Percentiles rank a stretch among this genome's conserved stretches.
These are phyloP conservation scores for Sander lucioperca DNA, from an alignment of 2,113 vertebrate species.

Conservation along the genomic window DNA sequence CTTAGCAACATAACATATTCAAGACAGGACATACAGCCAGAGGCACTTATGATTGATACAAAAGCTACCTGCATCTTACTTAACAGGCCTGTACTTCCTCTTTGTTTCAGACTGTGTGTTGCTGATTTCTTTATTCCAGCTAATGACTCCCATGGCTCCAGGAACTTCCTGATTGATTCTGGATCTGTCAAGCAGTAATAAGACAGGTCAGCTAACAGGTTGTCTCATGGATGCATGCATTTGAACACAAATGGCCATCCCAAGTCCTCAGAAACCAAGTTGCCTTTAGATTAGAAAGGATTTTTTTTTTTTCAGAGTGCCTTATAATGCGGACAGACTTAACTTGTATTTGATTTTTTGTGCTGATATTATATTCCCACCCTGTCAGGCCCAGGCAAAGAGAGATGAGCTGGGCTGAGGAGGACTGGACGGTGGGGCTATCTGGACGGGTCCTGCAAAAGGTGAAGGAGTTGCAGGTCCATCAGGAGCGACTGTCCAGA, in stretches of 20 bases:
- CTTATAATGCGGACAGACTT: neutral
- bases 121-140: constrained; percentile 10
- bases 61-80: neutral
- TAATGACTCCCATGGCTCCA: constrained; percentile 16
- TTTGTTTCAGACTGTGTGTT: constrained; percentile 31
- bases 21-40: constrained; percentile 17
- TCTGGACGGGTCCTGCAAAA: constrained; percentile 82
- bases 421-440: constrained; percentile 87
- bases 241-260: neutral
- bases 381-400: constrained; percentile 32
- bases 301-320: neutral
- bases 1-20: constrained; percentile 64
- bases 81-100: constrained; percentile 30
- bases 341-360: neutral
- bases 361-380: constrained; percentile 1
- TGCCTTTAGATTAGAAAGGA: neutral
- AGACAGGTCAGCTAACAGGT: constrained; percentile 19
- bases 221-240: neutral
- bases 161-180: constrained; percentile 25
- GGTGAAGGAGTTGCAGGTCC: constrained; percentile 83
- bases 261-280: neutral
- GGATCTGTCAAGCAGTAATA: constrained; percentile 20
- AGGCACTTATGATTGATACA: constrained; percentile 31
- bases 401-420: constrained; percentile 87
- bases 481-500: constrained; percentile 82